Evolutionary conservation across 2,888 invertebrate genomes (phyloP).

Genomic region (Dynastes hyllus): DNA sequence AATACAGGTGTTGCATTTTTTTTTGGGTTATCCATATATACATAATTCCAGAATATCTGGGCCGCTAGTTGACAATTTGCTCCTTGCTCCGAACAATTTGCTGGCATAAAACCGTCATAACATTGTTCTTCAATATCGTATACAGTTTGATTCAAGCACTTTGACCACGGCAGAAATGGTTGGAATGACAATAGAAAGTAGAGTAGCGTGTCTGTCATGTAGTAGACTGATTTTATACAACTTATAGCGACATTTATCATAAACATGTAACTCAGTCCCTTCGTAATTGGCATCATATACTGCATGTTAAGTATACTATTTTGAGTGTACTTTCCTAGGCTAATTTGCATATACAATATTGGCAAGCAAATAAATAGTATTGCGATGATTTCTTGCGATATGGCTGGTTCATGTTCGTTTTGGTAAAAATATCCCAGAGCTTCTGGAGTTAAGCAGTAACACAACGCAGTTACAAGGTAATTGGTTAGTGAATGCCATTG

Average conservation of each 20-base stretch:
- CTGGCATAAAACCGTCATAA: conserved; percentile 23
- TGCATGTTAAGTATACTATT: conserved; percentile 42
- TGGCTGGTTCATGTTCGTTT: conserved; percentile 6
- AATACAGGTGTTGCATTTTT: conserved; percentile 5
- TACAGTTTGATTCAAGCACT: conserved; percentile 31
- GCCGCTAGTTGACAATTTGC: conserved; percentile 25
- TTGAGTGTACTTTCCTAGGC: conserved; percentile 49
- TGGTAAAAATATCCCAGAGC: conserved; percentile 19
- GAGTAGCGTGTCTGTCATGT: conserved; percentile 33
- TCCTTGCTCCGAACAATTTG: conserved; percentile 21
- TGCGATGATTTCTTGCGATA: conserved; percentile 6
- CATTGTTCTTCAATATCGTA: conserved; percentile 22
- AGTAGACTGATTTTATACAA: conserved; percentile 23
- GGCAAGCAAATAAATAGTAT: conserved; percentile 45
- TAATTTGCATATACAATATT: conserved; percentile 47
- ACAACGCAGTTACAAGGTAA: conserved; percentile 17
- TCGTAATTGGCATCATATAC: conserved; percentile 47
- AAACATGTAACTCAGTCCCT: conserved; percentile 37
- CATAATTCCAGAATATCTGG: conserved; percentile 39
- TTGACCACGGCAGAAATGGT: conserved; percentile 39
- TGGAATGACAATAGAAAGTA: conserved; percentile 46
- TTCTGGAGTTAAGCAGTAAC: conserved; percentile 30
- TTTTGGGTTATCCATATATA: conserved; percentile 44
- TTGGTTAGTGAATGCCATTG: conserved; percentile 6
- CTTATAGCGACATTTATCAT: conserved; percentile 29